phyloP scores from a whole-genome alignment of 2,888 invertebrate species.

The Coecobrya sp. region DNA sequence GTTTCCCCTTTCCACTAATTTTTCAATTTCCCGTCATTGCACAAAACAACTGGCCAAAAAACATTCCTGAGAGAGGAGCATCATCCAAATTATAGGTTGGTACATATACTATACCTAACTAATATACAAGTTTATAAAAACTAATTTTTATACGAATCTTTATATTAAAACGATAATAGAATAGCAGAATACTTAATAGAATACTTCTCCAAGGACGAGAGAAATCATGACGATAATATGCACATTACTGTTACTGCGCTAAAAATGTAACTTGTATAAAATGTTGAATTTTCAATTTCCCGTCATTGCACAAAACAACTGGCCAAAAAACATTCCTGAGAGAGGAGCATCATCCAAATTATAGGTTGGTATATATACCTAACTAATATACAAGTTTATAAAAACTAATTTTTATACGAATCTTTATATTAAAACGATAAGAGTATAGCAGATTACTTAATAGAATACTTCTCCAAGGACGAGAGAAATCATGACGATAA shows the following conservation, averaged over 20 bases:
- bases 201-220: no score
- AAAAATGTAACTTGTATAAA: no score
- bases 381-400: no score
- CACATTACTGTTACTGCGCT: not conserved
- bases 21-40: conserved; percentile 29
- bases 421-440: no score
- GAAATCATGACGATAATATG: not conserved
- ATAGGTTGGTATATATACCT: not conserved
- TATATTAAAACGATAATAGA: no score
- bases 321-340: not conserved
- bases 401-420: not conserved
- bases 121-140: no score
- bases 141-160: not conserved
- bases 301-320: not conserved
- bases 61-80: not conserved
- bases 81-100: not conserved
- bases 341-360: conserved; percentile 2
- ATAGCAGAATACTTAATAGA: no score
- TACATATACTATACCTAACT: no score
- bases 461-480: no score
- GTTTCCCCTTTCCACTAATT: not conserved
- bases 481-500: not conserved
- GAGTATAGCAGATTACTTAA: no score
- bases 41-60: not conserved
- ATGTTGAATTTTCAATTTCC: conserved; percentile 12